A percentile compares a stretch with the other conserved stretches of the same genome.
phyloP scores from a whole-genome alignment of 2,797 vertebrate genomes.

The Urocyon cinereoargenteus region DNA sequence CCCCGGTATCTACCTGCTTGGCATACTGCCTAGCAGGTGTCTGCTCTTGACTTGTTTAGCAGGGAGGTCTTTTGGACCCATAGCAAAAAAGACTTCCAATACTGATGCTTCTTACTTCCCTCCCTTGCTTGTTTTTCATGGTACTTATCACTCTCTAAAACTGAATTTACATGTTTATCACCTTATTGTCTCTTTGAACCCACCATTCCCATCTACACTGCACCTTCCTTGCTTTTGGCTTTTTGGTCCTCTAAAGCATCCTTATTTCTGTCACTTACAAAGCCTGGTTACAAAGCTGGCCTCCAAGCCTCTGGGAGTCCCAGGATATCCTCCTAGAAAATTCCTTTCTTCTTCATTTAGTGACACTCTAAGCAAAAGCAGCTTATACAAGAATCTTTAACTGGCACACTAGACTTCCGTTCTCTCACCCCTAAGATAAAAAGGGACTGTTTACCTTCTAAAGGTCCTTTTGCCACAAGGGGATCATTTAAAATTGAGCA shows the following conservation, averaged over 20 bases:
- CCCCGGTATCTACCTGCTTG: not conserved
- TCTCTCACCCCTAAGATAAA: slow-evolving; percentile 7
- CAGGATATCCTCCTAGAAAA: not conserved
- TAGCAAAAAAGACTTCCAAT: not conserved
- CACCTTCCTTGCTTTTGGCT: not conserved
- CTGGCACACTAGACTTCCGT: not conserved
- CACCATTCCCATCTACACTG: not conserved
- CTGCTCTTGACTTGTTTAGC: not conserved
- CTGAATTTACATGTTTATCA: not conserved
- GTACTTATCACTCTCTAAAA: not conserved
- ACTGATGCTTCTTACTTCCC: not conserved
- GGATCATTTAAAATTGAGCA: not conserved
- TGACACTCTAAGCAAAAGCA: not conserved
- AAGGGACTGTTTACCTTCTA: not conserved
- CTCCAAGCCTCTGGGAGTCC: not conserved
- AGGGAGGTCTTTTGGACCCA: not conserved
- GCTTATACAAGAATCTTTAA: not conserved
- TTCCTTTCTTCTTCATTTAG: not conserved
- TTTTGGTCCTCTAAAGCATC: not conserved
- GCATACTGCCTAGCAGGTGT: not conserved
- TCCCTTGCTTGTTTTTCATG: not conserved
- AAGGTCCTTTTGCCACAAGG: not conserved
- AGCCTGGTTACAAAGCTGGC: not conserved
- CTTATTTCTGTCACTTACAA: not conserved
- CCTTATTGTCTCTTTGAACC: not conserved